These are phyloP conservation scores for Etheostoma perlongum DNA, from an alignment of 2,797 vertebrate species.

Conservation along the genomic window DNA sequence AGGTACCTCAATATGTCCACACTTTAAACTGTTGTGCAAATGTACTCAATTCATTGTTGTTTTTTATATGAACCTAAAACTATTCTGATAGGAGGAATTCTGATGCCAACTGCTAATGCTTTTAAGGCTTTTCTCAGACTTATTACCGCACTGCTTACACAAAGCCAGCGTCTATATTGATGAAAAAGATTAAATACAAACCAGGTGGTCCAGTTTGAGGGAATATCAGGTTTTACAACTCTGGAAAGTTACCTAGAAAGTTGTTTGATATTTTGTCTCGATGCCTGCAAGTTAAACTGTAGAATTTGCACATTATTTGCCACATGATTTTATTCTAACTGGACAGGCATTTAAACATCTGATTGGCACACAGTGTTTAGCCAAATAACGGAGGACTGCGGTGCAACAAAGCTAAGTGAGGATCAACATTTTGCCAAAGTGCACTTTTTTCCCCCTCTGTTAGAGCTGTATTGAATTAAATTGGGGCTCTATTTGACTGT, in stretches of 20 bases:
- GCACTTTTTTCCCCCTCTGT: background rate
- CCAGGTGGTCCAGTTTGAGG: background rate
- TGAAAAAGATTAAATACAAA: background rate
- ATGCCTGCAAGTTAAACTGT: background rate
- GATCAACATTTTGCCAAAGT: background rate
- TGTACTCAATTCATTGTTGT: background rate
- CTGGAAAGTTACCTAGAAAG: no score
- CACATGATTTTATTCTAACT: background rate
- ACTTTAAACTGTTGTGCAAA: background rate
- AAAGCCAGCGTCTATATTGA: background rate
- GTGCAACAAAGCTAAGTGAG: background rate
- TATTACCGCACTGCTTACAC: background rate
- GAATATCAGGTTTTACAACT: background rate
- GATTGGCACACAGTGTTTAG: background rate
- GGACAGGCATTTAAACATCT: background rate
- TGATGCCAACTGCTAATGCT: no score
- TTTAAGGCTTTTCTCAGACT: background rate
- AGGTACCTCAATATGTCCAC: slow-evolving; percentile 81
- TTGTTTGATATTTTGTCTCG: background rate
- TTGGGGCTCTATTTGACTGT: background rate
- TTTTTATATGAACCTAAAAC: background rate
- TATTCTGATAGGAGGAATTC: background rate
- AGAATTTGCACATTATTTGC: no score
- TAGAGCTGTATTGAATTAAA: background rate
- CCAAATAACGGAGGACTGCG: background rate